These are phyloP conservation scores for Loxodonta africana DNA, from an alignment of 2,113 vertebrate species.

Conservation along the genomic window DNA sequence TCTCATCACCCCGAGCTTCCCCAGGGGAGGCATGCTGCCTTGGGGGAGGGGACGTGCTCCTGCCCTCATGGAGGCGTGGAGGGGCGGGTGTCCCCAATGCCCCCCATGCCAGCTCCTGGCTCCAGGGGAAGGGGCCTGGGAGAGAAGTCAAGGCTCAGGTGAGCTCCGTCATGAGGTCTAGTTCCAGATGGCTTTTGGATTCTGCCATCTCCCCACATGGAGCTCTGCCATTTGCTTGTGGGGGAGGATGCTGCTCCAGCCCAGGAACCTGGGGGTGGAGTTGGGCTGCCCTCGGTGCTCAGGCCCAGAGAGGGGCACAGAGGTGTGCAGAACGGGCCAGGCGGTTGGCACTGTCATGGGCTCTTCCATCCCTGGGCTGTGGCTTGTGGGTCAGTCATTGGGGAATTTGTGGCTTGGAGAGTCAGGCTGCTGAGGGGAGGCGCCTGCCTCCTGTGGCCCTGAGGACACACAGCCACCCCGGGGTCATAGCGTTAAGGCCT, in stretches of 20 bases:
- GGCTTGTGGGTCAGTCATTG: not conserved
- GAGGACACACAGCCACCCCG: fast-evolving
- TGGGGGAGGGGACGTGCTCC: too few relatives aligned
- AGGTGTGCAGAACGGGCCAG: not conserved
- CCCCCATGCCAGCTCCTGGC: too few relatives aligned
- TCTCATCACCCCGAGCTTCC: not conserved
- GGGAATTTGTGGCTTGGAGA: not conserved
- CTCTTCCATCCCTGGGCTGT: not conserved
- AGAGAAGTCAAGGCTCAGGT: not conserved
- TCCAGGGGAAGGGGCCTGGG: not conserved
- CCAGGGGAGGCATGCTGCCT: not conserved
- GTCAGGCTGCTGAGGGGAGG: not conserved
- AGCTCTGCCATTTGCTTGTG: not conserved
- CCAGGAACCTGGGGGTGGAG: not conserved
- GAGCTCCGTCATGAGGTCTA: not conserved
- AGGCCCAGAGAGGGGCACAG: not conserved
- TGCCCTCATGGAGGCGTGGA: too few relatives aligned
- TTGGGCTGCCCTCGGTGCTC: not conserved
- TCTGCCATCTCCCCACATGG: not conserved
- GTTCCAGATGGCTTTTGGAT: not conserved
- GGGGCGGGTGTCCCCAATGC: not conserved
- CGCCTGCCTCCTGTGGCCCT: not conserved
- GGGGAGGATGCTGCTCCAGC: not conserved
- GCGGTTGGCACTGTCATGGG: not conserved
- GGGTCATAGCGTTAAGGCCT: fast-evolving